phyloP scores from a whole-genome alignment of 2,888 invertebrate species.

The Hirtodrosophila confusa region DNA sequence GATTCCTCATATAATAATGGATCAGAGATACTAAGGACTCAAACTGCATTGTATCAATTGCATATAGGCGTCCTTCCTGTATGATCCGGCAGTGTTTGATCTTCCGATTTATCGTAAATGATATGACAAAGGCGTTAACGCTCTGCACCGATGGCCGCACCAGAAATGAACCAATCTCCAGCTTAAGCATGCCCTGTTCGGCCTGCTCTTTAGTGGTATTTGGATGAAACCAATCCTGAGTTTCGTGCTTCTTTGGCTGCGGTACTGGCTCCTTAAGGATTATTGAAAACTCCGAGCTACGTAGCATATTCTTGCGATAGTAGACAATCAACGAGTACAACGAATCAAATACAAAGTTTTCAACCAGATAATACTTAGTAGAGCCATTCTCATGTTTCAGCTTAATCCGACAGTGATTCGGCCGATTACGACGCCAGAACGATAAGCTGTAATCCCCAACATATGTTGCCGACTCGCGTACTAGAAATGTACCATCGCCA shows the following conservation, averaged over 20 bases:
- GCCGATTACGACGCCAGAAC: slow-evolving; percentile 95
- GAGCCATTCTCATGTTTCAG: slow-evolving; percentile 94
- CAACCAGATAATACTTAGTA: slow-evolving; percentile 95
- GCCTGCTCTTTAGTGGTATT: slow-evolving; percentile 92
- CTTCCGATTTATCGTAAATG: slow-evolving; percentile 95
- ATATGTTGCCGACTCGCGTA: slow-evolving; percentile 97
- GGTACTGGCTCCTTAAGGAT: slow-evolving; percentile 95
- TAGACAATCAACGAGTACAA: slow-evolving; percentile 95
- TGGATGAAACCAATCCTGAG: slow-evolving; percentile 96
- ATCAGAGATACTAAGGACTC: slow-evolving; percentile 98
- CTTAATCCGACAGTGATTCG: slow-evolving; percentile 96
- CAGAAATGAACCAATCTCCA: slow-evolving; percentile 96
- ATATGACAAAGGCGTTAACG: slow-evolving; percentile 93
- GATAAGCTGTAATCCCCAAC: slow-evolving; percentile 98
- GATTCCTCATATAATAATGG: slow-evolving; percentile 94
- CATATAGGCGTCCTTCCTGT: slow-evolving; percentile 95
- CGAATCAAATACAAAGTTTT: slow-evolving; percentile 94
- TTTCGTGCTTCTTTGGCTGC: slow-evolving; percentile 97
- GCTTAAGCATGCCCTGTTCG: slow-evolving; percentile 93
- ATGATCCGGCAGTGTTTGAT: slow-evolving; percentile 99
- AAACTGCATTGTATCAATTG: slow-evolving; percentile 95
- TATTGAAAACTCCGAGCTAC: slow-evolving; percentile 95
- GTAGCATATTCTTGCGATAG: slow-evolving; percentile 93
- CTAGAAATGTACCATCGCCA: slow-evolving; percentile 96
- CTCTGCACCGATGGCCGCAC: slow-evolving; percentile 96